Evolutionary conservation across 2,113 vertebrate genomes (phyloP), one percentile per base, ranked within the genome.

Genomic region (Glaucidium brasilianum): DNA sequence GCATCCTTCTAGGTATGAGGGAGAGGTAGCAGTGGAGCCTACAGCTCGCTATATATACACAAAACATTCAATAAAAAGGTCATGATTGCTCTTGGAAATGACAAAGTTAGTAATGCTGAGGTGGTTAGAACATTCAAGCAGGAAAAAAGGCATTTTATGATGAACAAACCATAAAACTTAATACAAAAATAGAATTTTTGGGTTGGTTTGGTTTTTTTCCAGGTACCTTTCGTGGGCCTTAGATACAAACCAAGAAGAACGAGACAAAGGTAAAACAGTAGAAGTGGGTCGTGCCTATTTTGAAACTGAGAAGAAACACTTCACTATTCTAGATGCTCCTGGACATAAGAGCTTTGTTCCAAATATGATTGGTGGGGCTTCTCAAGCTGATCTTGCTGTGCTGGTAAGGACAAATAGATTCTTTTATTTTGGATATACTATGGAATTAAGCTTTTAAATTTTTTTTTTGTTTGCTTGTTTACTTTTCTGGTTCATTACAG

Each of bases 201-300:
- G 72, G 18, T 87, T 71, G 55, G 75, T 94, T 35, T n/a, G n/a
- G n/a, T n/a, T 81, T 59, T 95, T 81, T 79, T 94, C 82, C 66
- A 99, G 99, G 99, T 99, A 99, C 97, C 98, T 99, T 76, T 99
- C 99, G 32, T 99, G 99, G 99, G 99, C 99, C 94, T 98, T 99
- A 98, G 99, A 99, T 95, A 99, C 99, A 92, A 99, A 99, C 97
- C 99, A 99, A 95, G 99, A 99, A 98, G 99, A 99, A 97, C 97
- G 99, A 92, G 99, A 99, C 98, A 99, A 99, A 96, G 99, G 99
- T 81, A 99, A 99, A 98, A 99, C 99, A 12, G 99, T 99, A 63
- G 99, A 99, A 98, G 99, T 99, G 62, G 99, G 99, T 53, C 98
- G 99, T 96, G 99, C 99, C 55, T 99, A 99, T 98, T 99, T 99